Evolutionary conservation across 2,888 invertebrate species (phyloP).

Genomic region (Calliphora vomitoria): DNA sequence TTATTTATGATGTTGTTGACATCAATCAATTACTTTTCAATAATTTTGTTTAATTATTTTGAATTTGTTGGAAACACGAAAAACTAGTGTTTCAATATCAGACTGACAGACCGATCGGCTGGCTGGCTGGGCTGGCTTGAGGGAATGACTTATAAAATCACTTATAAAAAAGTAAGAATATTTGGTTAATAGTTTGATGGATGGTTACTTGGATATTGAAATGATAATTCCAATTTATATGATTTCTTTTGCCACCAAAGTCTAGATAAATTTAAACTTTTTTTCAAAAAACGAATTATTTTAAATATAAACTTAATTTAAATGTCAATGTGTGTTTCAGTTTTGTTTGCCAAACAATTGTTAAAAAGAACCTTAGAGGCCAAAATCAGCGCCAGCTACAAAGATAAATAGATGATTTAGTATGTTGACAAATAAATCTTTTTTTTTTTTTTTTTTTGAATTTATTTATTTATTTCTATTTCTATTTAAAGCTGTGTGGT

Average conservation of each 20-base stretch:
- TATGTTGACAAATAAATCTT: not conserved
- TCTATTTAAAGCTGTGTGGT: not conserved
- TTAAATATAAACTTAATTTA: not conserved
- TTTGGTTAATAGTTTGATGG: not conserved
- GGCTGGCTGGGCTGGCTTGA: constrained; percentile 3
- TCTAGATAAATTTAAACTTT: not conserved
- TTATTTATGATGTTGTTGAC: constrained; percentile 57
- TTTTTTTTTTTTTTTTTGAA: constrained; percentile 7
- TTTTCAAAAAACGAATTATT: not conserved
- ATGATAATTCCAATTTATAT: not conserved
- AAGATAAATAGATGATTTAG: not conserved
- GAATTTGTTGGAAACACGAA: constrained; percentile 38
- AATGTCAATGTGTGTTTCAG: constrained; percentile 17
- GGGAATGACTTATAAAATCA: not conserved
- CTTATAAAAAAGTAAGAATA: not conserved
- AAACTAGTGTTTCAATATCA: constrained; percentile 6
- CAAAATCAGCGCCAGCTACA: not conserved
- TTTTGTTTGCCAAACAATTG: constrained; percentile 37
- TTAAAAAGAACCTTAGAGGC: constrained; percentile 11
- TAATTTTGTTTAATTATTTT: constrained; percentile 59
- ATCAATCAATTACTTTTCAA: constrained; percentile 63
- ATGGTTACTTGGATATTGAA: too few species aligned
- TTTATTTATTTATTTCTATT: not conserved
- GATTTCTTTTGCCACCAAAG: not conserved
- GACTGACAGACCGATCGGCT: constrained; percentile 19